Evolutionary conservation across 2,113 vertebrate genomes (phyloP).

Genomic region (Oxyruncus cristatus): DNA sequence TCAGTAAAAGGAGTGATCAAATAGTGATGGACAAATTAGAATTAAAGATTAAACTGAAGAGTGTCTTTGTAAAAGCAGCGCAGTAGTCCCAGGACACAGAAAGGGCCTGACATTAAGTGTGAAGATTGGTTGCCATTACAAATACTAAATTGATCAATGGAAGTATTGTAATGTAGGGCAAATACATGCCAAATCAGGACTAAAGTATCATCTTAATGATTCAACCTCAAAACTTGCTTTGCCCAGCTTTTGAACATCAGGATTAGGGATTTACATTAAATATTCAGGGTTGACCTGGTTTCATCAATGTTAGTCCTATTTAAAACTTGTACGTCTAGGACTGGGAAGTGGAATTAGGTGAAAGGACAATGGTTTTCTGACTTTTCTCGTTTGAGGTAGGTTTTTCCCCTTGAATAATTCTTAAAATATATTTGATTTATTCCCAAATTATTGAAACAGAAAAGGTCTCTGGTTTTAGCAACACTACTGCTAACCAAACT

Average conservation of each 20-base stretch:
- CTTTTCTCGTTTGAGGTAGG: neutral
- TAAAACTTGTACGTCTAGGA: neutral
- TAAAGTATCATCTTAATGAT: neutral
- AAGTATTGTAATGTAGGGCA: neutral
- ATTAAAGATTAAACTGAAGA: neutral
- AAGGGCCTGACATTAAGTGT: neutral
- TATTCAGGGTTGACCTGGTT: conserved; percentile 4
- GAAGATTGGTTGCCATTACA: neutral
- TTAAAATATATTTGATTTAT: neutral
- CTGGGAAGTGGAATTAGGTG: neutral
- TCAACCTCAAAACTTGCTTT: neutral
- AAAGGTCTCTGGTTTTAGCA: neutral
- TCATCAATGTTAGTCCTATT: neutral
- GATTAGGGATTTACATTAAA: neutral
- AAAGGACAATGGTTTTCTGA: neutral
- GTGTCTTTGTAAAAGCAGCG: neutral
- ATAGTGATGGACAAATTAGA: neutral
- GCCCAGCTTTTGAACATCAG: neutral
- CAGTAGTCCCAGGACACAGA: neutral
- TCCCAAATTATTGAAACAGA: neutral
- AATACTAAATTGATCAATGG: neutral
- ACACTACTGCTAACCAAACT: neutral
- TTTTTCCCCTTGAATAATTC: neutral
- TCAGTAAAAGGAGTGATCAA: neutral
- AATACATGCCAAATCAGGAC: neutral